Base-by-base conservation (phyloP, 2,888 invertebrate genomes). In the Agrenia bidenticulata region DNA sequence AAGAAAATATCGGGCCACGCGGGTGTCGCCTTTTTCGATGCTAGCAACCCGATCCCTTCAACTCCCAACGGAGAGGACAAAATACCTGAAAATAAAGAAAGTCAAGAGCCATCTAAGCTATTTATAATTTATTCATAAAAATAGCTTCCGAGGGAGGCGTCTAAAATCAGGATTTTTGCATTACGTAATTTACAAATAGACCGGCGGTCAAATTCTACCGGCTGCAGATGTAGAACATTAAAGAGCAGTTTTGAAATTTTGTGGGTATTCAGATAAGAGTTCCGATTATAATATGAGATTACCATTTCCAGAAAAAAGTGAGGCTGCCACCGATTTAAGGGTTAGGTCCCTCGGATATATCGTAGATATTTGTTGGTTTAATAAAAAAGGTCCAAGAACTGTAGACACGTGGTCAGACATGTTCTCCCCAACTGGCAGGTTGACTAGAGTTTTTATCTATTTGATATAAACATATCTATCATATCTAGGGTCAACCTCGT, bases 1-100 rank as follows among this genome's bases (percentile, higher is more conserved):
- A 27, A 32, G 5, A 67, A 32, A 19, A 64, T 39, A 27, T 68
- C 59, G 0, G 68, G 68, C 68, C 68, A 68, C 13, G 57, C 41
- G 21, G 57, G 57, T 2, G 37, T 26, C 1, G 17, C 45, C 1
- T 53, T 37, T 17, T 5, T 11, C 15, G 66, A 37, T n/a, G n/a
- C n/a, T n/a, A n/a, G n/a, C n/a, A n/a, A 19, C 1, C 61, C 66
- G 0, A 42, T 45, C 1, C 27, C 66, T 21, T 17, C 27, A 21
- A 62, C 2, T 17, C 57, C 61, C 2, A 26, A 9, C 15, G 58
- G 58, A 19, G 53, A 39, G 15, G 39, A 11, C 15, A 15, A 15
- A 11, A 39, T 15, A 39, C 39, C 39, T 39, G 39, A 39, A 15
- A 39, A 39, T n/a, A n/a, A n/a, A n/a, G n/a, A n/a, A n/a, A n/a